Conservation (phyloP, 2,888 invertebrate genomes). For the Eupithecia tripunctaria region DNA sequence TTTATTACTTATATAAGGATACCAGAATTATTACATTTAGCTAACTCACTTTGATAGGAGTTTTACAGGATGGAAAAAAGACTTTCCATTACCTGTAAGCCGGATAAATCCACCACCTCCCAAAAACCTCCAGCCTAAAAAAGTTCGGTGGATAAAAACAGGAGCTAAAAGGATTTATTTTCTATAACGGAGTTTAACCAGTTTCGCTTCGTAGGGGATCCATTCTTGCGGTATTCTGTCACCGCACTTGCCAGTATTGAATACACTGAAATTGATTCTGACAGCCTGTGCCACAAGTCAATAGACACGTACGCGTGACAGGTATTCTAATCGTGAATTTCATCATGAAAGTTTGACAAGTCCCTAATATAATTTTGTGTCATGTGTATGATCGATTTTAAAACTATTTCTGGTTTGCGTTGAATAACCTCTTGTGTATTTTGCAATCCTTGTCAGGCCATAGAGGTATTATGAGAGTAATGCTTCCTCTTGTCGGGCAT, state of each 20-base stretch:
- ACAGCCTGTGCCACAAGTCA: conserved; percentile 23
- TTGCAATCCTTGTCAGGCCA: background rate
- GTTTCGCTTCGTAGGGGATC: conserved; percentile 24
- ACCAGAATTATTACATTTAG: no score
- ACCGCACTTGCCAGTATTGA: conserved; percentile 34
- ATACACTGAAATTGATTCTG: conserved; percentile 39
- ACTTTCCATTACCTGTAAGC: background rate
- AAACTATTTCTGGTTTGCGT: background rate
- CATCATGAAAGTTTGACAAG: conserved; percentile 3
- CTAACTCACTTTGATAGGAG: background rate
- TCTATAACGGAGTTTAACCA: conserved; percentile 32
- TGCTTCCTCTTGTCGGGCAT: no score
- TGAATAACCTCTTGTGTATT: background rate
- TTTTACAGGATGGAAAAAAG: background rate
- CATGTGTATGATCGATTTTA: background rate
- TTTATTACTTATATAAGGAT: no score
- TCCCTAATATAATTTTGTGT: background rate
- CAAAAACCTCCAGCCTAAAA: conserved; percentile 10
- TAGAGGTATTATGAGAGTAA: no score
- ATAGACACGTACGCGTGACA: conserved; percentile 16
- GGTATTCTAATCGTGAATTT: conserved; percentile 19
- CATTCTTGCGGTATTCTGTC: conserved; percentile 30
- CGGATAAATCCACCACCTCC: conserved; percentile 3
- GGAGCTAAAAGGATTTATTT: conserved; percentile 27
- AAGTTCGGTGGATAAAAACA: conserved; percentile 23